These are phyloP conservation scores for Epinotia ramella DNA, from an alignment of 2,888 invertebrate species.

Conservation along the genomic window DNA sequence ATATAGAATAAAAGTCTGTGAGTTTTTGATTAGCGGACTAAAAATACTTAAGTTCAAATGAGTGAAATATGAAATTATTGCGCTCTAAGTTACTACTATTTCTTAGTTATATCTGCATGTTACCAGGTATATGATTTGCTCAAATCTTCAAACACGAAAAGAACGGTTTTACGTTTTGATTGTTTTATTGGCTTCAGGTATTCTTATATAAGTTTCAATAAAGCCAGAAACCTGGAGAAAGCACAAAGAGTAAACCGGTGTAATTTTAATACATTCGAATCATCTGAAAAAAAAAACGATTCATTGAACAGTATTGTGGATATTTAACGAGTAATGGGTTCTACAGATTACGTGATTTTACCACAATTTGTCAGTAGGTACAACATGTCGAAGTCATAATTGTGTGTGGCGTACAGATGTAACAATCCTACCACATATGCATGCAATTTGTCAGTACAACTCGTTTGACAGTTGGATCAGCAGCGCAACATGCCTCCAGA, in stretches of 20 bases:
- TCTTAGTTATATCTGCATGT: conserved; percentile 4
- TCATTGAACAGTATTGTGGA: conserved; percentile 15
- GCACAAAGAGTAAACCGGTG: conserved; percentile 25
- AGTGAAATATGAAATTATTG: conserved; percentile 16
- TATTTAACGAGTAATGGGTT: conserved; percentile 38
- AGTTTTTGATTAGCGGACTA: conserved; percentile 13
- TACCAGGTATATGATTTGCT: conserved; percentile 39
- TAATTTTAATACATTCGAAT: neutral
- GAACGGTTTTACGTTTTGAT: conserved; percentile 12
- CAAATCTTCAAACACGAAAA: conserved; percentile 24
- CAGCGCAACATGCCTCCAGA: too few relatives aligned
- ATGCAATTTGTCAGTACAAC: too few relatives aligned
- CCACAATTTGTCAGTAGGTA: too few relatives aligned
- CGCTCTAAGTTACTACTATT: neutral
- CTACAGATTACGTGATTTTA: too few relatives aligned
- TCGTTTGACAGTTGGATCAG: too few relatives aligned
- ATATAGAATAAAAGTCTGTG: conserved; percentile 9
- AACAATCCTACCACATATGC: too few relatives aligned
- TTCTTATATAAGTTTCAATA: conserved; percentile 14
- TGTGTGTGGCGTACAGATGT: too few relatives aligned
- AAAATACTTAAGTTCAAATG: conserved; percentile 16
- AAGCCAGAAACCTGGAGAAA: neutral
- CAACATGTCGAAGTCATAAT: too few relatives aligned
- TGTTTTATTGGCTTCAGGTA: neutral
- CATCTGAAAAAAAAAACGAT: neutral